These are phyloP conservation scores for Pseudobourletiella spinata DNA, from an alignment of 1,140 invertebrate genomes.

Conservation along the genomic window DNA sequence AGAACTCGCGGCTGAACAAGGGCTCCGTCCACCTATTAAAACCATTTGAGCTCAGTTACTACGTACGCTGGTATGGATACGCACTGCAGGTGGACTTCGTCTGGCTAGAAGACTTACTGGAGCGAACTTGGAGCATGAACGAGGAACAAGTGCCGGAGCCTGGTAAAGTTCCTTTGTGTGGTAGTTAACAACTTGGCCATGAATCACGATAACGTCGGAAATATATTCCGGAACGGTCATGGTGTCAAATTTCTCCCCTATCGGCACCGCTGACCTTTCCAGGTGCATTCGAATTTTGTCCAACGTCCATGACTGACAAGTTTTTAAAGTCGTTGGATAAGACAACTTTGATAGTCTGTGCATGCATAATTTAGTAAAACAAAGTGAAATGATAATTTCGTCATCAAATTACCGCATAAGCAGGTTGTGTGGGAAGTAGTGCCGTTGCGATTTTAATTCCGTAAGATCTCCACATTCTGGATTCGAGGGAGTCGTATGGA, in stretches of 20 bases:
- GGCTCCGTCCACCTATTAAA: neutral
- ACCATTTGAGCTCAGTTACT: neutral
- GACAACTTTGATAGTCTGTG: too few species aligned
- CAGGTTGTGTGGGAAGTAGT: slow-evolving; percentile 34
- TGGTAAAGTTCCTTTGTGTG: slow-evolving; percentile 19
- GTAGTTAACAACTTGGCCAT: slow-evolving; percentile 22
- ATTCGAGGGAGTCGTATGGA: slow-evolving; percentile 19
- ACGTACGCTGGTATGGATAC: neutral
- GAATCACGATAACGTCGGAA: slow-evolving; percentile 21
- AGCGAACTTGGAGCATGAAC: slow-evolving; percentile 8
- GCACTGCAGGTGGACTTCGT: neutral
- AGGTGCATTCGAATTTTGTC: slow-evolving; percentile 36
- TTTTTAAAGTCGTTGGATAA: neutral
- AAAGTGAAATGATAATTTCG: too few species aligned
- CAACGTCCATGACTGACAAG: slow-evolving; percentile 27
- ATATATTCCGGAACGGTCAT: slow-evolving; percentile 29
- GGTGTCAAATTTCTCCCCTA: slow-evolving; percentile 12
- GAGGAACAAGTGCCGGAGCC: slow-evolving; percentile 26
- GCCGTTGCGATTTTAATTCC: slow-evolving; percentile 31
- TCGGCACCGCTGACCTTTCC: slow-evolving; percentile 37
- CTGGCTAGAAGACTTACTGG: neutral
- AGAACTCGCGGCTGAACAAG: neutral
- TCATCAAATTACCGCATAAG: slow-evolving; percentile 23
- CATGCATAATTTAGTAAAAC: too few species aligned
- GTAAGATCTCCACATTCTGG: slow-evolving; percentile 37